Evolutionary conservation across 2,888 invertebrate species (phyloP).

Genomic region (Thysanoteuthis rhombus): DNA sequence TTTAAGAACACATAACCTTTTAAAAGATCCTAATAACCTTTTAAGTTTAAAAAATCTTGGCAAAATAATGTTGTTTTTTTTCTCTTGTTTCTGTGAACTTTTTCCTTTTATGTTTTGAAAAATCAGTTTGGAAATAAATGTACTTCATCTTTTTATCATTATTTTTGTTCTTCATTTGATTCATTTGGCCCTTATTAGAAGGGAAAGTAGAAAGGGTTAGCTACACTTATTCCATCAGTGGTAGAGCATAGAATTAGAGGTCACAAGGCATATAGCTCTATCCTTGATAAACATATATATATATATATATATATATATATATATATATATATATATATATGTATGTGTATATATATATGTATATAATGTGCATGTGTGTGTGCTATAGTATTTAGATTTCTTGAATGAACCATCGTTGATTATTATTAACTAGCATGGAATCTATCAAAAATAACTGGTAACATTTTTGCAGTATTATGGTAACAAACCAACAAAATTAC

Average conservation of each 20-base stretch:
- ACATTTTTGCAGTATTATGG: too few relatives aligned
- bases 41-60: background rate
- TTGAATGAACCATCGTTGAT: too few relatives aligned
- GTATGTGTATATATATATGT: too few relatives aligned
- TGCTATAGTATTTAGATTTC: too few relatives aligned
- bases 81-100: background rate
- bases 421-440: too few relatives aligned
- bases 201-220: background rate
- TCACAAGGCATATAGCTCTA: background rate
- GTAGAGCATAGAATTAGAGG: background rate
- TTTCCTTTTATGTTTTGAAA: background rate
- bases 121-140: background rate
- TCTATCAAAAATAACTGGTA: too few relatives aligned
- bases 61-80: background rate
- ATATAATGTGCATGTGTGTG: too few relatives aligned
- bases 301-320: too few relatives aligned
- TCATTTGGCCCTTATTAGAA: background rate
- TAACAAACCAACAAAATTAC: too few relatives aligned
- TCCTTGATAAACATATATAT: too few relatives aligned
- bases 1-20: background rate
- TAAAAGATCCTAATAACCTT: conserved; percentile 12
- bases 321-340: too few relatives aligned
- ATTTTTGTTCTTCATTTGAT: background rate
- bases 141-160: background rate
- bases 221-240: background rate